A percentile compares a stretch with the other conserved stretches of the same genome.
These are phyloP conservation scores for Hydroisotoma schaefferi DNA, from an alignment of 2,888 invertebrate species.

Conservation along the genomic window DNA sequence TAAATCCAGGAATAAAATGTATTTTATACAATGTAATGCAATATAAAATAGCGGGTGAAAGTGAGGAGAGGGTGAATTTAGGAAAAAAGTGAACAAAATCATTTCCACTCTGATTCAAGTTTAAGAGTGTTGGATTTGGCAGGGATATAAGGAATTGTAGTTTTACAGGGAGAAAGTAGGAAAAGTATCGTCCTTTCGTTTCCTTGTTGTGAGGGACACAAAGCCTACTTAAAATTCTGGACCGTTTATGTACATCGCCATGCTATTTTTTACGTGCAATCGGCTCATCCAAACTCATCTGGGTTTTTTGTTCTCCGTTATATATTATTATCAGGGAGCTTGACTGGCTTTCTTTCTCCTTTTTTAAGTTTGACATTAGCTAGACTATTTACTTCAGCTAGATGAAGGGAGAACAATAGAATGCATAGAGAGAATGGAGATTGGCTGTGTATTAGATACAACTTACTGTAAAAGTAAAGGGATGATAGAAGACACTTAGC, in stretches of 20 bases:
- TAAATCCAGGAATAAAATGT: not conserved
- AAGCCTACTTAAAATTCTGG: constrained; percentile 43
- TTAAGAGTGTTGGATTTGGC: constrained; percentile 6
- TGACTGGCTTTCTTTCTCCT: not conserved
- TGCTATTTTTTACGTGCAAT: constrained; percentile 35
- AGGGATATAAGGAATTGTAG: not conserved
- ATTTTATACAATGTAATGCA: constrained; percentile 1
- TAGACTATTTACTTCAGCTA: not conserved
- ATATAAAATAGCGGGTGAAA: not conserved
- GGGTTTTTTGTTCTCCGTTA: constrained; percentile 7
- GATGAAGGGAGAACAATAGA: not conserved
- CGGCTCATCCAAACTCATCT: constrained; percentile 11
- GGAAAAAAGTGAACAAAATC: constrained; percentile 25
- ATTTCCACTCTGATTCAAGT: constrained; percentile 25
- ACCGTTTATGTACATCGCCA: constrained; percentile 33
- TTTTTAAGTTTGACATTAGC: constrained; percentile 10
- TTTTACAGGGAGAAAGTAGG: not conserved
- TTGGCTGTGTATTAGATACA: too few species aligned
- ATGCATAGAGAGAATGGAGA: too few species aligned
- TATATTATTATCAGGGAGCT: too few species aligned
- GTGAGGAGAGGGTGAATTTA: constrained; percentile 18
- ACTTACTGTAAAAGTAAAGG: too few species aligned
- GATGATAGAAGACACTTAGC: too few species aligned
- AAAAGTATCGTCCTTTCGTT: too few species aligned
- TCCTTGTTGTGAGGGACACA: constrained; percentile 1